Base-by-base conservation (phyloP, 2,888 invertebrate genomes). In the Oscheius sp. region DNA sequence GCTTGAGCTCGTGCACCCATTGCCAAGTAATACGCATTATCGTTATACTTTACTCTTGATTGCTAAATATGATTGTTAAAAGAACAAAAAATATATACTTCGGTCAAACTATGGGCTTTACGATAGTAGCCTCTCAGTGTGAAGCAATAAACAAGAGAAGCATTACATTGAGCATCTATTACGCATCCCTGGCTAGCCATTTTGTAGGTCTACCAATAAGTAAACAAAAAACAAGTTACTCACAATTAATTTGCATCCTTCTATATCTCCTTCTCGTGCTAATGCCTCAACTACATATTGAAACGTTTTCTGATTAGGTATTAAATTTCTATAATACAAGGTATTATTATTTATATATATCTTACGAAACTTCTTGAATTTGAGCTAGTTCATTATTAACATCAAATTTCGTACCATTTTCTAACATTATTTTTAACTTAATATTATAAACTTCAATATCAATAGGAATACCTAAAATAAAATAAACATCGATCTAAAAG, bases 181-280 rank as follows among this genome's bases (percentile, higher is more conserved):
- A 70, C n/a, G 20, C 78, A 73, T 12, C 80, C 80, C 12, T 64
- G 64, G 12, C 71, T 45, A 1, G 76, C 73, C 78, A 80, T 79
- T 38, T 73, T 70, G 30, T 75, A 73, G 2, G 51, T n/a, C 62
- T 68, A 20, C 8, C 9, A 17, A 59, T 26, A 4, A 67, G 28
- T 30, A 2, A n/a, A 50, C 64, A 28, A n/a, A 4, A n/a, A 44
- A 41, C 12, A 20, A 38, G 14, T 12, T 8, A 45, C 45, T 14
- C 22, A 77, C 75, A 57, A 73, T 64, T 17, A 69, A 68, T 20
- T 68, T 47, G 26, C 70, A 74, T 12, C 67, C 61, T n/a, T 77
- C 77, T 4, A 72, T 33, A 28, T 77, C 71, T 41, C 75, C 75
- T 14, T 38, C 30, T 9, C 38, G 22, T 6, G 74, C 68, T 9